phyloP scores from a whole-genome alignment of 2,888 invertebrate species.

The Ctenicera cuprea region DNA sequence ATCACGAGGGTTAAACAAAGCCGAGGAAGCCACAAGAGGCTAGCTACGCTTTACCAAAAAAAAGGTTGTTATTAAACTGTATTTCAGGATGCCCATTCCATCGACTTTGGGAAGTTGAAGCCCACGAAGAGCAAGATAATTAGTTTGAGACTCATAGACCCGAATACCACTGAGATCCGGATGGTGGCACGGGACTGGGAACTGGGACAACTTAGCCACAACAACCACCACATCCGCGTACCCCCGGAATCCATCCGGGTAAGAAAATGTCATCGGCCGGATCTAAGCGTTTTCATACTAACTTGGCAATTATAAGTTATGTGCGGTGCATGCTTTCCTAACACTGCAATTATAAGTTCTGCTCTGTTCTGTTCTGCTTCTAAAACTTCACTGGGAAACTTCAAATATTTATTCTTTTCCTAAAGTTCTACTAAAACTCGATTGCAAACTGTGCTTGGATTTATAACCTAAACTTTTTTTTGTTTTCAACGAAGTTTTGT shows the following conservation, averaged over 20 bases:
- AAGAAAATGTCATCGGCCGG: constrained; percentile 46
- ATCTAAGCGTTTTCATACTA: constrained; percentile 46
- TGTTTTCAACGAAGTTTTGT: too few relatives aligned
- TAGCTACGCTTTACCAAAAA: constrained; percentile 33
- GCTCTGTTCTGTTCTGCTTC: neutral
- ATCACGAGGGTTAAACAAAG: constrained; percentile 47
- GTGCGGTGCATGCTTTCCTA: constrained; percentile 28
- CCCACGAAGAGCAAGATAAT: constrained; percentile 81
- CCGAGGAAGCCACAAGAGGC: constrained; percentile 37
- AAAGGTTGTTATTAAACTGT: constrained; percentile 35
- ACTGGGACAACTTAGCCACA: constrained; percentile 56
- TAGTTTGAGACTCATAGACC: constrained; percentile 79
- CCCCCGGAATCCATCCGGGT: constrained; percentile 57
- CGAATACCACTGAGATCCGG: constrained; percentile 73
- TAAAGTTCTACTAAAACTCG: too few relatives aligned
- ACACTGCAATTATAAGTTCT: constrained; percentile 32
- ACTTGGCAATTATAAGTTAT: constrained; percentile 50
- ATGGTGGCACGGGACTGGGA: constrained; percentile 73
- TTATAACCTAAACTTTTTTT: neutral
- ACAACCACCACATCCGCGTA: constrained; percentile 54
- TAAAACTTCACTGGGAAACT: constrained; percentile 15
- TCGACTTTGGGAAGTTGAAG: constrained; percentile 77
- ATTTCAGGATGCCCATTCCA: constrained; percentile 77
- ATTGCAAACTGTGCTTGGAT: neutral
- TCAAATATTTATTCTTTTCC: constrained; percentile 22